Percentiles rank a stretch among this genome's conserved stretches.
These are phyloP conservation scores for Neodiprion fabricii DNA, from an alignment of 1,140 invertebrate genomes.

Conservation along the genomic window DNA sequence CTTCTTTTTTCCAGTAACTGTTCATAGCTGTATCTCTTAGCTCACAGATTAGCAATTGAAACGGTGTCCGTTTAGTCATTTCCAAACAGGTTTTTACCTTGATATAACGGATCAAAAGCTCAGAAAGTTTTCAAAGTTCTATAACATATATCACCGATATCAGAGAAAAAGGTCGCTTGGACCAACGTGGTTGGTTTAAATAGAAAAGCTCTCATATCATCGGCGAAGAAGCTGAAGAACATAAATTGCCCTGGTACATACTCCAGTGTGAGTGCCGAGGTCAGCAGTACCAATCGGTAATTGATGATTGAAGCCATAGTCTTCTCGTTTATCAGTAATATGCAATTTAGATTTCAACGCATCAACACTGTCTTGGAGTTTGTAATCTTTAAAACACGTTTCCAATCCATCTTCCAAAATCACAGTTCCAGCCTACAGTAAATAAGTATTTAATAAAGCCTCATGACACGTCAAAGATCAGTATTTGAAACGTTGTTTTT, in stretches of 20 bases:
- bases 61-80: constrained; percentile 21
- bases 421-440: neutral
- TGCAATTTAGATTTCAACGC: constrained; percentile 14
- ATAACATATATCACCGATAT: too few relatives aligned
- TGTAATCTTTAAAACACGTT: constrained; percentile 19
- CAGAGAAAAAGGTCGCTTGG: too few relatives aligned
- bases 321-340: neutral
- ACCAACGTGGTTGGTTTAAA: too few relatives aligned
- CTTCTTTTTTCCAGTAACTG: constrained; percentile 36
- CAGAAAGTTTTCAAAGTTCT: too few relatives aligned
- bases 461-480: too few relatives aligned
- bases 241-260: neutral
- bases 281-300: neutral
- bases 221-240: too few relatives aligned
- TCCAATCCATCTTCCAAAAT: constrained; percentile 1
- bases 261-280: neutral
- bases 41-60: constrained; percentile 38
- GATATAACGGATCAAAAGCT: neutral
- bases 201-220: too few relatives aligned
- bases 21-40: constrained; percentile 38
- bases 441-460: too few relatives aligned
- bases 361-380: constrained; percentile 18
- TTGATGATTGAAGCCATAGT: neutral
- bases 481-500: too few relatives aligned
- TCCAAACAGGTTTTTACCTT: constrained; percentile 39